These are phyloP conservation scores for Diogma glabrata DNA, from an alignment of 2,888 invertebrate species.

Conservation along the genomic window DNA sequence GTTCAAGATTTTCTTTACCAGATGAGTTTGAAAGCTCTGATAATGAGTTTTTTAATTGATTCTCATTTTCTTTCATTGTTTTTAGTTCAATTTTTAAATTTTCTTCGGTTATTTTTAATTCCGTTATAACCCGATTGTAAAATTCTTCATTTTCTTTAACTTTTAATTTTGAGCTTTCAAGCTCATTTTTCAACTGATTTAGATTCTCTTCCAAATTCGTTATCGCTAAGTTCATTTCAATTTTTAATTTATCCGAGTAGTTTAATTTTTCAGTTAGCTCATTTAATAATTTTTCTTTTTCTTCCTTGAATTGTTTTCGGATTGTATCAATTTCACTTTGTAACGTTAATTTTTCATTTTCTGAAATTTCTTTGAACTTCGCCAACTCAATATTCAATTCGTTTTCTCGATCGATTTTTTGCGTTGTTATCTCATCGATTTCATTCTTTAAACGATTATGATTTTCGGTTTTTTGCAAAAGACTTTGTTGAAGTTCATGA, in stretches of 20 bases:
- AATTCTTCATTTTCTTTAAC: conserved; percentile 1
- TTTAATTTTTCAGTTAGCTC: conserved; percentile 5
- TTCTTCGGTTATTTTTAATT: conserved; percentile 1
- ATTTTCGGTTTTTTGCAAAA: conserved; percentile 36
- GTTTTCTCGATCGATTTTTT: conserved; percentile 23
- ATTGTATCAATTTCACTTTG: neutral
- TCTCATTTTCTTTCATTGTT: conserved; percentile 14
- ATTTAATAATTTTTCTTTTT: conserved; percentile 11
- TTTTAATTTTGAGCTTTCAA: neutral
- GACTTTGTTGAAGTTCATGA: conserved; percentile 35
- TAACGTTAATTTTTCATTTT: conserved; percentile 3
- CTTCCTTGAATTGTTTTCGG: neutral
- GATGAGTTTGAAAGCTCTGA: neutral
- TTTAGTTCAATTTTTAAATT: conserved; percentile 12
- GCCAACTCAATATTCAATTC: conserved; percentile 16
- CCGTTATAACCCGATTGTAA: neutral
- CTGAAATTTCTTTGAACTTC: conserved; percentile 12
- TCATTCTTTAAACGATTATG: conserved; percentile 31
- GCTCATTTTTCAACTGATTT: conserved; percentile 10
- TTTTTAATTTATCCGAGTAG: conserved; percentile 1
- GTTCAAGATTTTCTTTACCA: neutral
- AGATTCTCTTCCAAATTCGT: conserved; percentile 11
- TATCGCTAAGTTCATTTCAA: conserved; percentile 12
- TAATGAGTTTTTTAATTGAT: conserved; percentile 8
- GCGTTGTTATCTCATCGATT: conserved; percentile 26